These are phyloP conservation scores for Trichogramma dendrolimi DNA, from an alignment of 2,888 invertebrate genomes.

Conservation along the genomic window DNA sequence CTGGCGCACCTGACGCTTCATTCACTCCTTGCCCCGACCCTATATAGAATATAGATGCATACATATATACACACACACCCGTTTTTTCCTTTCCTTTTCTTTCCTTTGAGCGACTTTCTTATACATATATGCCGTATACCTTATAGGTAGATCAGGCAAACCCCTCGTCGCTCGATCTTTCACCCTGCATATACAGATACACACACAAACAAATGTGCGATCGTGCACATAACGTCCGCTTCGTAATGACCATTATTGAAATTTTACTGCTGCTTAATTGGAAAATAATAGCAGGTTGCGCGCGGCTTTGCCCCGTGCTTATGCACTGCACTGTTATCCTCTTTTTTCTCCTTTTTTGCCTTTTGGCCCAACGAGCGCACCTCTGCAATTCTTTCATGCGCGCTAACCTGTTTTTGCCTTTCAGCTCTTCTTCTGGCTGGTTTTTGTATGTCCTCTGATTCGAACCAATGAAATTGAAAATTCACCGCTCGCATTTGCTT, in stretches of 20 bases:
- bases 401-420: not conserved
- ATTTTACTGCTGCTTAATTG: conserved; percentile 52
- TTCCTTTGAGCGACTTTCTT: conserved; percentile 26
- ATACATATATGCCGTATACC: conserved; percentile 6
- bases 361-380: no score
- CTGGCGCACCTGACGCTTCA: conserved; percentile 49
- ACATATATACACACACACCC: conserved; percentile 25
- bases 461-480: no score
- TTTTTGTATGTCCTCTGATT: not conserved
- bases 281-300: conserved; percentile 48
- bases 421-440: not conserved
- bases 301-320: not conserved
- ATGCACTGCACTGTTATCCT: not conserved
- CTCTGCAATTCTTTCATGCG: no score
- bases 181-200: conserved; percentile 11
- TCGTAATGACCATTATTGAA: conserved; percentile 52
- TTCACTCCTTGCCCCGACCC: not conserved
- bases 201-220: not conserved
- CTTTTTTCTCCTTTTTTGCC: not conserved
- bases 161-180: conserved; percentile 32
- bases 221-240: conserved; percentile 45
- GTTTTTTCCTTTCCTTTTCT: conserved; percentile 26
- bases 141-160: no score
- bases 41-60: no score
- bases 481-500: no score